phyloP scores from a whole-genome alignment of 2,797 vertebrate genomes.

The Serranus cabrilla region DNA sequence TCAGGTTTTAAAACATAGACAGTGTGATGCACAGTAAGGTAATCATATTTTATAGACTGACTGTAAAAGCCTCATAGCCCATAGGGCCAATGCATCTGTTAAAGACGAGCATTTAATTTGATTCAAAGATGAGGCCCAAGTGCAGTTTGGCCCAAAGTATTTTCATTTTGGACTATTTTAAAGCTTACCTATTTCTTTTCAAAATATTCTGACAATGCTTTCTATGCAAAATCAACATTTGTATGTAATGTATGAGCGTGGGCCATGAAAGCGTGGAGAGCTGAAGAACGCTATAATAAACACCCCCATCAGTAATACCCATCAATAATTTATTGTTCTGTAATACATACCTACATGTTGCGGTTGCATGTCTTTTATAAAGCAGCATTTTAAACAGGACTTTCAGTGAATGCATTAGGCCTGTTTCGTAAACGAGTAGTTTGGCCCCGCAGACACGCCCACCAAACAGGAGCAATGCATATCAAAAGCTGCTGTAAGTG shows the following conservation, averaged over 20 bases:
- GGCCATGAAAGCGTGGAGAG: neutral
- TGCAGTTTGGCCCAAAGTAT: neutral
- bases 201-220: neutral
- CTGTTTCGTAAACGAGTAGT: neutral
- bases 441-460: constrained; percentile 12
- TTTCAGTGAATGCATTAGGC: neutral
- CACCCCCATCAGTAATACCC: neutral
- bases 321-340: neutral
- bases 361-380: too few species aligned
- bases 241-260: neutral
- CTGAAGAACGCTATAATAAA: neutral
- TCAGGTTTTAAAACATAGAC: constrained; percentile 3
- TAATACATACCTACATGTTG: too few species aligned
- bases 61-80: neutral
- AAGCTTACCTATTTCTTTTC: neutral
- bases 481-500: neutral
- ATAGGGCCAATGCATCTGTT: neutral
- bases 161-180: neutral
- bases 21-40: neutral
- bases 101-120: neutral
- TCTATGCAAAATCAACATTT: neutral
- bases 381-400: neutral
- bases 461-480: constrained; percentile 4
- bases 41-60: neutral
- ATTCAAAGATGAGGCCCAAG: neutral